These are phyloP conservation scores for Cartodere bifasciata DNA, from an alignment of 2,888 invertebrate genomes.

Conservation along the genomic window DNA sequence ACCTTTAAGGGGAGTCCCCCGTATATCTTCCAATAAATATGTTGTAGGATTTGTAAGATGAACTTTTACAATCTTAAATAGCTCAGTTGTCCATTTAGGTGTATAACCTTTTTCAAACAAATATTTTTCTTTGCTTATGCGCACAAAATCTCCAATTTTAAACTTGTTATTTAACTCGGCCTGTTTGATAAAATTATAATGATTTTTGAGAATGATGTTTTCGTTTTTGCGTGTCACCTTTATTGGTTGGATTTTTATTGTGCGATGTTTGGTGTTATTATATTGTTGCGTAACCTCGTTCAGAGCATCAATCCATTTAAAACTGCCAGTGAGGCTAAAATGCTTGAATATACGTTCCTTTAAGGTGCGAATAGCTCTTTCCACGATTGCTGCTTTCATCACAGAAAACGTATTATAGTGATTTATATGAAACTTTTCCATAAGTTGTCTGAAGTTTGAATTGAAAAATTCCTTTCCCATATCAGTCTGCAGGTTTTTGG, in stretches of 20 bases:
- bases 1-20: conserved; percentile 16
- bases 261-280: conserved; percentile 11
- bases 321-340: conserved; percentile 20
- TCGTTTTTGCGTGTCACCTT: conserved; percentile 9
- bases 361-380: conserved; percentile 20
- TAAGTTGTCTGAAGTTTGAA: conserved; percentile 15
- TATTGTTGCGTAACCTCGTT: conserved; percentile 9
- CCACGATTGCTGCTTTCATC: conserved; percentile 19
- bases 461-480: conserved; percentile 22
- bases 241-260: conserved; percentile 9
- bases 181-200: conserved; percentile 15
- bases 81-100: conserved; percentile 25
- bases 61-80: conserved; percentile 24
- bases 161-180: conserved; percentile 14
- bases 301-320: conserved; percentile 21
- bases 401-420: conserved; percentile 17
- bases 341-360: conserved; percentile 19
- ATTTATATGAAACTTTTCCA: conserved; percentile 15
- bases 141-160: conserved; percentile 22
- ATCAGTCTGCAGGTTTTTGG: conserved; percentile 15
- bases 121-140: conserved; percentile 22
- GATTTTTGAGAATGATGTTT: conserved; percentile 10
- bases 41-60: conserved; percentile 22
- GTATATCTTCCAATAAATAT: conserved; percentile 20
- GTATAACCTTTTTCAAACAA: conserved; percentile 26